Evolutionary conservation across 2,797 vertebrate genomes (phyloP).

Genomic region (Aselliscus stoliczkanus): DNA sequence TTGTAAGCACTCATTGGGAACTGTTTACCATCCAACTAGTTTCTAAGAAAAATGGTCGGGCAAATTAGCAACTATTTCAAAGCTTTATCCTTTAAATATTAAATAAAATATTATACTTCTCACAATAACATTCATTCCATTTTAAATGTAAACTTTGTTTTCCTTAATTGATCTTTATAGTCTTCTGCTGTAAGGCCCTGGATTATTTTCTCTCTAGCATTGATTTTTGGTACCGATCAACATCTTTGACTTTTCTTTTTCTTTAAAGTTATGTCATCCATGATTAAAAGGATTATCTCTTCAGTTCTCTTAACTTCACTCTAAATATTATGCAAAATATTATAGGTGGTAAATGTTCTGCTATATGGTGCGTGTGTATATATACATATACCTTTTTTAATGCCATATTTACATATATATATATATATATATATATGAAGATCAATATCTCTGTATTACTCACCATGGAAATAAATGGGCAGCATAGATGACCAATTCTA

Average conservation of each 20-base stretch:
- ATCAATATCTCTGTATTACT: constrained; percentile 80
- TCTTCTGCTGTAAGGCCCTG: neutral
- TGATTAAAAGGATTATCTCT: neutral
- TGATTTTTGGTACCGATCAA: neutral
- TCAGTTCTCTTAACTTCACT: constrained; percentile 54
- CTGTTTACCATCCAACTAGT: neutral
- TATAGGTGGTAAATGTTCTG: constrained; percentile 42
- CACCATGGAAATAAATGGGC: constrained; percentile 70
- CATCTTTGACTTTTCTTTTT: neutral
- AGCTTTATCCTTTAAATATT: neutral
- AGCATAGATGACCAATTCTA: constrained; percentile 77
- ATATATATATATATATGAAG: neutral
- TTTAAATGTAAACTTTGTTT: constrained; percentile 36
- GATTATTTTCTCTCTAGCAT: neutral
- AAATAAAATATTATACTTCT: neutral
- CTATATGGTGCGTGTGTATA: neutral
- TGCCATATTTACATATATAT: neutral
- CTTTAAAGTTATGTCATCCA: neutral
- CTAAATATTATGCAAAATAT: constrained; percentile 41
- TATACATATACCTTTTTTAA: neutral
- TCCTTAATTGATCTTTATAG: neutral
- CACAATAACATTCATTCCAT: neutral
- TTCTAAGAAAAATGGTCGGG: neutral
- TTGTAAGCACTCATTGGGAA: neutral
- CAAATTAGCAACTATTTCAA: neutral